Conservation (phyloP, 2,113 vertebrate genomes). For the Python bivittatus region DNA sequence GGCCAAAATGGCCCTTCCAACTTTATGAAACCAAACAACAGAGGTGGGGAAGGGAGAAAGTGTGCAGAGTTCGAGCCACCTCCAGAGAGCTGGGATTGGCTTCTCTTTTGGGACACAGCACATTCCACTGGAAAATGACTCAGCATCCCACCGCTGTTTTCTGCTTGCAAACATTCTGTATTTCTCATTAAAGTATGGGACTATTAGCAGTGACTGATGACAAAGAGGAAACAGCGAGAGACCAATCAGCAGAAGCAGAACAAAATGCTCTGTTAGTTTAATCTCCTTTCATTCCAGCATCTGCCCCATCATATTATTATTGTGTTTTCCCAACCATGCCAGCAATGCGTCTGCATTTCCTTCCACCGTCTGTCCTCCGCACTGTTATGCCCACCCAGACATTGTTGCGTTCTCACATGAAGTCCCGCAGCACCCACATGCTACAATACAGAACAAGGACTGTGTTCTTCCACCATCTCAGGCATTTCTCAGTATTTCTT, state of each 20-base stretch:
- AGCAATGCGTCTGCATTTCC: neutral
- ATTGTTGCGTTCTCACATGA: conserved; percentile 49
- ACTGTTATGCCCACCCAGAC: conserved; percentile 60
- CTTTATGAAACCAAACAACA: neutral
- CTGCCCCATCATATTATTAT: conserved; percentile 16
- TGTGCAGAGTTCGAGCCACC: fast-evolving
- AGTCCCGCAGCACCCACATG: conserved; percentile 61
- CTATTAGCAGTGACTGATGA: conserved; percentile 55
- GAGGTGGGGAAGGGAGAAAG: fast-evolving
- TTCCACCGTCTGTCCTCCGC: conserved; percentile 32
- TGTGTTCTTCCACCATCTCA: conserved; percentile 27
- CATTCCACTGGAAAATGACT: neutral
- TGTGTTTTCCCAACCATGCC: conserved; percentile 19
- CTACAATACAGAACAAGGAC: conserved; percentile 55
- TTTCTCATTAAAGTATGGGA: conserved; percentile 36
- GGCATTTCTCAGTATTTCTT: conserved; percentile 40
- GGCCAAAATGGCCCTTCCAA: neutral
- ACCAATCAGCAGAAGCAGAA: conserved; percentile 41
- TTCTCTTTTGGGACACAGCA: neutral
- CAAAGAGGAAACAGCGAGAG: conserved; percentile 51
- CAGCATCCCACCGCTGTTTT: conserved; percentile 34
- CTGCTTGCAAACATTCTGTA: conserved; percentile 43
- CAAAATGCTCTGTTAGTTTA: conserved; percentile 37
- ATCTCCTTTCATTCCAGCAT: conserved; percentile 39
- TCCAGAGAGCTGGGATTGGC: neutral